phyloP scores from a whole-genome alignment of 2,888 invertebrate species.

The Eudasyphora cyanicolor region DNA sequence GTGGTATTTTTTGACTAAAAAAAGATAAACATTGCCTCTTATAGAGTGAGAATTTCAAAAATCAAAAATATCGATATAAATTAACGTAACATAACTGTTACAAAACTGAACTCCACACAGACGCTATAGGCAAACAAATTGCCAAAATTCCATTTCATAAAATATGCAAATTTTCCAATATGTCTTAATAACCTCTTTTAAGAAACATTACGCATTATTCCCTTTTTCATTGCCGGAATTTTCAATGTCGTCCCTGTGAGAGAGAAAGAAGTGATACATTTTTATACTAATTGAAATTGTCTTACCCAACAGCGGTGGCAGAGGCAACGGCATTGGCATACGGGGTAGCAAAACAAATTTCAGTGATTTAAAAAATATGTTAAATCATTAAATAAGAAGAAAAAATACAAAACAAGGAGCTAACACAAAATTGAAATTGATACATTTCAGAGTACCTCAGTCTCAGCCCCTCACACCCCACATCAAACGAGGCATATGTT shows the following conservation, averaged over 20 bases:
- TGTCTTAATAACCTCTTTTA: neutral
- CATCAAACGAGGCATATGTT: conserved; percentile 29
- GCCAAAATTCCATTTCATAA: neutral
- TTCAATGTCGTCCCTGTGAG: neutral
- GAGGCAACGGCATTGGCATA: no score
- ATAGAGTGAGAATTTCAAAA: no score
- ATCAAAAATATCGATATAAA: no score
- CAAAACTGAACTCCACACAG: no score
- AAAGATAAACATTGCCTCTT: no score
- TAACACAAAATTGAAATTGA: conserved; percentile 31
- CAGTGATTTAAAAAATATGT: conserved; percentile 22
- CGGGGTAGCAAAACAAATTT: conserved; percentile 19
- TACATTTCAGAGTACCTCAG: conserved; percentile 18
- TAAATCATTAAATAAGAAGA: conserved; percentile 15
- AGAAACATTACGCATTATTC: neutral
- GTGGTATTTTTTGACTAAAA: no score
- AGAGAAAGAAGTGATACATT: no score
- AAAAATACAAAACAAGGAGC: conserved; percentile 21
- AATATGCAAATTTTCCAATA: neutral
- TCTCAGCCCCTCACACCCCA: no score
- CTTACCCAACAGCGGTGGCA: neutral
- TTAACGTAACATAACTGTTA: no score
- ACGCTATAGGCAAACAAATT: neutral
- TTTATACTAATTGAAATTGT: neutral
- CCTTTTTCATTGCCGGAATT: neutral